Evolutionary conservation across 2,888 invertebrate genomes (phyloP), one percentile per base, ranked within the genome.

Genomic region (Mythimna loreyi): DNA sequence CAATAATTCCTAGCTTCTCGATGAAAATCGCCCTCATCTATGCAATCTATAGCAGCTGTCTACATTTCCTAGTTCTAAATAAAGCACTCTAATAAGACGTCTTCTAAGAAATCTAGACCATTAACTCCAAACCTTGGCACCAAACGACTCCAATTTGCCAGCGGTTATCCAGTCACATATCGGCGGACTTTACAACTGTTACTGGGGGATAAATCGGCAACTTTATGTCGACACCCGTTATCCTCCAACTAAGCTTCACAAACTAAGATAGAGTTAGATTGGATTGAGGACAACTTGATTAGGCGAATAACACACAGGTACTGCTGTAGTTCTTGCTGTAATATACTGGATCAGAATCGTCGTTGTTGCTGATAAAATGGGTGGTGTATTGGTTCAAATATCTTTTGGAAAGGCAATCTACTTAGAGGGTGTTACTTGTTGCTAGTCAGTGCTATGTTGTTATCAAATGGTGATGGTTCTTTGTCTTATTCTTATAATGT

Each of bases 221-320:
- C 33, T 82, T 82, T 84, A 82, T 79, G 69, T 59, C 73, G 72
- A 62, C 65, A 82, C 68, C 70, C 75, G 78, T 71, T 84, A 84
- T 82, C 82, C 79, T 47, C 66, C 28, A 62, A 61, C 78, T 72
- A 65, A 83, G 66, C 67, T 69, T 67, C 43, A 43, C 43, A 62
- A 70, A 81, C 60, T 67, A 64, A 75, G 66, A 72, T 68, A 65
- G 78, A 84, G 64, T 74, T 63, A 83, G 81, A 83, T 81, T 81
- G 71, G 69, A 84, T 82, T 67, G 70, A 57, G 72, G 82, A 82
- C 82, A 84, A 75, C 72, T 83, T 81, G 82, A 82, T 82, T 81
- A 81, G 59, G 30, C 66, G 81, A 77, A 81, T 80, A 76, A 77
- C 40, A 66, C 72, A 52, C 30, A 55, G 58, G 57, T 47, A 47